phyloP scores from a whole-genome alignment of 2,797 vertebrate species.

The Alca torda region DNA sequence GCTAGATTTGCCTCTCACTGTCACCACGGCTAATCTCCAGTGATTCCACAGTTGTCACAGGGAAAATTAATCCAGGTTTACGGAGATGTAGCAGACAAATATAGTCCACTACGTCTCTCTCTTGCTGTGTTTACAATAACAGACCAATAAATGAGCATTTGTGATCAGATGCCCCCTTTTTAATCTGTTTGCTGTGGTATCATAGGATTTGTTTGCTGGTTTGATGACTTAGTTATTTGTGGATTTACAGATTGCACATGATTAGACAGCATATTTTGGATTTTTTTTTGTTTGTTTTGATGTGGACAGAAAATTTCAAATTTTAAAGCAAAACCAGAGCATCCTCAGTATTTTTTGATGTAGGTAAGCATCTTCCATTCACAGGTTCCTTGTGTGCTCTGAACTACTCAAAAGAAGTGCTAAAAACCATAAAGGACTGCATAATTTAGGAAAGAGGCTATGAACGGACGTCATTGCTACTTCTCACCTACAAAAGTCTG shows the following conservation, averaged over 20 bases:
- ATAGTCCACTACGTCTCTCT: background rate
- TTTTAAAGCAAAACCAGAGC: background rate
- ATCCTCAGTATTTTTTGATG: background rate
- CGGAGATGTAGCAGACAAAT: background rate
- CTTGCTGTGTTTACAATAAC: background rate
- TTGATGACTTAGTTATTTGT: constrained; percentile 17
- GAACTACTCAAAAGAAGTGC: background rate
- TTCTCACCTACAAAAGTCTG: background rate
- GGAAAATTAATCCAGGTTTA: constrained; percentile 45
- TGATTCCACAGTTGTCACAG: background rate
- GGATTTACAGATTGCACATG: constrained; percentile 1
- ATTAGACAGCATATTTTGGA: background rate
- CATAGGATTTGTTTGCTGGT: constrained; percentile 23
- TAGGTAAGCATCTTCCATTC: background rate
- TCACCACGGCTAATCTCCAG: background rate
- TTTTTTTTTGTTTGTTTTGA: background rate
- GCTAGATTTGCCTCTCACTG: background rate
- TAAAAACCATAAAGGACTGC: background rate
- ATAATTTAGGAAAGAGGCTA: background rate
- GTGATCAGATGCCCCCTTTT: background rate
- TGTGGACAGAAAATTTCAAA: background rate
- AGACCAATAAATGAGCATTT: constrained; percentile 1
- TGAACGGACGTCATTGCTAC: background rate
- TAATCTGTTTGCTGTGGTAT: constrained; percentile 39
- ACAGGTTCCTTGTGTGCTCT: background rate